Percentiles rank a stretch among this genome's conserved stretches.
Evolutionary conservation across 37 sponge, comb jelly and placozoan species (phyloP).

Genomic region (Ianthella basta): DNA sequence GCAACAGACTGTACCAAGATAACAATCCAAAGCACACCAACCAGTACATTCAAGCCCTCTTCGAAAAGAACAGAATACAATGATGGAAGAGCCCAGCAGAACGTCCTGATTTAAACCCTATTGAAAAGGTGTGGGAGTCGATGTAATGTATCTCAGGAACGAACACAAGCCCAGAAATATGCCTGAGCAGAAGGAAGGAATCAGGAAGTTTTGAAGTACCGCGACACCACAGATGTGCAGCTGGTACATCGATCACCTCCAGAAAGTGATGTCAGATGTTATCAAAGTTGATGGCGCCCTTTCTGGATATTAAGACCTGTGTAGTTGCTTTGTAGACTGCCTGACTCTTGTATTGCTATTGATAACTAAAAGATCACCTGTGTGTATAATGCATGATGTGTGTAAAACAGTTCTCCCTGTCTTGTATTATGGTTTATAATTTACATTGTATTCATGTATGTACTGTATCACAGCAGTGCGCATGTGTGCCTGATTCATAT

Average conservation of each 20-base stretch:
- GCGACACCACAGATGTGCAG: not conserved
- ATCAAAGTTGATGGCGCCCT: not conserved
- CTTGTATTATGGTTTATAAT: too few species aligned
- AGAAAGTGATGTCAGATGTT: slow-evolving; percentile 5
- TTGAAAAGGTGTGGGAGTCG: slow-evolving; percentile 27
- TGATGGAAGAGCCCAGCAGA: slow-evolving; percentile 20
- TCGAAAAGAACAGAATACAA: not conserved
- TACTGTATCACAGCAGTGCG: too few species aligned
- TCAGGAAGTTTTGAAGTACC: slow-evolving; percentile 1
- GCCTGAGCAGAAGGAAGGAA: slow-evolving; percentile 12
- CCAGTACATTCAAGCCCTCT: not conserved
- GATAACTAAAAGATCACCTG: not conserved
- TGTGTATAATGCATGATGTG: too few species aligned
- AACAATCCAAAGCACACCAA: not conserved
- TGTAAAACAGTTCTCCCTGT: too few species aligned
- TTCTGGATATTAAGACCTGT: not conserved
- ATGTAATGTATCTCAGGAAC: slow-evolving; percentile 1
- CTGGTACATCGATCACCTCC: slow-evolving; percentile 6
- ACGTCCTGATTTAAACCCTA: slow-evolving; percentile 17
- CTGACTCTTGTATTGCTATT: not conserved
- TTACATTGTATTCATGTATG: too few species aligned
- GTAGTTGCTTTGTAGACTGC: not conserved
- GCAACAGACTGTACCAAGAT: not conserved
- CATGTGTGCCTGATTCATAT: too few species aligned
- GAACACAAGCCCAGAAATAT: not conserved